These are phyloP conservation scores for Drosophila mettleri DNA, from an alignment of 2,888 invertebrate genomes.

Conservation along the genomic window DNA sequence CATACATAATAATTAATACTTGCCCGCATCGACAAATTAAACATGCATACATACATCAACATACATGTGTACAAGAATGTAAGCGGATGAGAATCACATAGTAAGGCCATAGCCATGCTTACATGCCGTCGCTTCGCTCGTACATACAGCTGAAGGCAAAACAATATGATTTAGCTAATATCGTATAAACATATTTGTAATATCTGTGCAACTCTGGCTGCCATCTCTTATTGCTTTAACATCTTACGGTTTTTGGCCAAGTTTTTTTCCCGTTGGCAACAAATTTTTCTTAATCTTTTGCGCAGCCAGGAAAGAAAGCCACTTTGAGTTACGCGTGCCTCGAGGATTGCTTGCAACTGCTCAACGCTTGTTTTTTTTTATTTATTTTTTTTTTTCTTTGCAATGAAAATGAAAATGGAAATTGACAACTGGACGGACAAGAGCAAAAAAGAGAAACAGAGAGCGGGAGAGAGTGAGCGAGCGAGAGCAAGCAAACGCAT, in stretches of 20 bases:
- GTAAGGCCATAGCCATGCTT: not conserved
- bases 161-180: not conserved
- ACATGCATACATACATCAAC: no score
- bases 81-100: not conserved
- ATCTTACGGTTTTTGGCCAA: not conserved
- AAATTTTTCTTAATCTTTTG: slow-evolving; percentile 10
- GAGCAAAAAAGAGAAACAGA: not conserved
- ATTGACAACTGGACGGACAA: slow-evolving; percentile 66
- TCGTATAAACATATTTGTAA: not conserved
- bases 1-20: no score
- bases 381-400: slow-evolving; percentile 19
- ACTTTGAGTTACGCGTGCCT: slow-evolving; percentile 5
- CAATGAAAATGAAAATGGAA: slow-evolving; percentile 62
- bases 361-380: slow-evolving; percentile 12
- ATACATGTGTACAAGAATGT: not conserved
- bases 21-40: no score
- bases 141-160: not conserved
- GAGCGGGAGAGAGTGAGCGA: not conserved
- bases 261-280: not conserved
- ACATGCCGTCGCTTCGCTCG: no score
- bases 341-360: slow-evolving; percentile 19
- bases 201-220: not conserved
- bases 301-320: not conserved
- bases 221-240: not conserved
- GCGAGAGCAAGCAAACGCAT: slow-evolving; percentile 68